A percentile compares a stretch with the other conserved stretches of the same genome.
Conservation (phyloP, 2,888 invertebrate genomes). For the Gasteruption jaculator region DNA sequence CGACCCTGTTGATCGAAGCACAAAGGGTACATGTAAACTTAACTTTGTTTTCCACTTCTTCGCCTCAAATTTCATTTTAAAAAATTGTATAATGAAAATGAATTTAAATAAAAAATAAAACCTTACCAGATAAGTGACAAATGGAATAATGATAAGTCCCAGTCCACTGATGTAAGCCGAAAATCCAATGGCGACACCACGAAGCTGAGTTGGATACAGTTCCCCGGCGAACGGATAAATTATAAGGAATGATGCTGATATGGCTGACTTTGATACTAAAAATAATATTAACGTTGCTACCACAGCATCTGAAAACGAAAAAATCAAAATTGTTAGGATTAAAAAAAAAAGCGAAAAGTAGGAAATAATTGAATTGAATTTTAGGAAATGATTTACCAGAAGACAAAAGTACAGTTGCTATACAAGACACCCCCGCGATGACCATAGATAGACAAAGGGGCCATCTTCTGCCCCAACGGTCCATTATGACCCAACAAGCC, state of each 20-base stretch:
- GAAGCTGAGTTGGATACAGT: conserved; percentile 82
- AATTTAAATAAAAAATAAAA: conserved; percentile 1
- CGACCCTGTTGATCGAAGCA: conserved; percentile 62
- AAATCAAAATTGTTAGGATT: conserved; percentile 3
- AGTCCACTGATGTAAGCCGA: conserved; percentile 88
- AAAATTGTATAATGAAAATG: conserved; percentile 1
- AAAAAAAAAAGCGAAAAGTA: neutral
- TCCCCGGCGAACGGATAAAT: conserved; percentile 92
- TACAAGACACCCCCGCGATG: conserved; percentile 72
- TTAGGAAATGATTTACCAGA: conserved; percentile 55
- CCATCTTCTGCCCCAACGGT: conserved; percentile 83
- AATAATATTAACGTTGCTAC: conserved; percentile 71
- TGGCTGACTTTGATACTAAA: conserved; percentile 79
- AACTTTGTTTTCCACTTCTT: too few relatives aligned
- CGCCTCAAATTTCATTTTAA: too few relatives aligned
- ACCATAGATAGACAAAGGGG: conserved; percentile 75
- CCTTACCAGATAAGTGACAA: conserved; percentile 83
- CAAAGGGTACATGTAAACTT: neutral
- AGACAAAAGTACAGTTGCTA: conserved; percentile 79
- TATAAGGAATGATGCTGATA: conserved; percentile 86
- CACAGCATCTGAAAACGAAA: conserved; percentile 62
- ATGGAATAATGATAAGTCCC: conserved; percentile 84
- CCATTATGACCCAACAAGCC: conserved; percentile 85
- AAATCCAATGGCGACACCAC: conserved; percentile 86
- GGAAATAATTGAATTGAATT: neutral